Evolutionary conservation across 2,888 invertebrate species (phyloP), one percentile per base, ranked within the genome.

Genomic region (Noctua comes): DNA sequence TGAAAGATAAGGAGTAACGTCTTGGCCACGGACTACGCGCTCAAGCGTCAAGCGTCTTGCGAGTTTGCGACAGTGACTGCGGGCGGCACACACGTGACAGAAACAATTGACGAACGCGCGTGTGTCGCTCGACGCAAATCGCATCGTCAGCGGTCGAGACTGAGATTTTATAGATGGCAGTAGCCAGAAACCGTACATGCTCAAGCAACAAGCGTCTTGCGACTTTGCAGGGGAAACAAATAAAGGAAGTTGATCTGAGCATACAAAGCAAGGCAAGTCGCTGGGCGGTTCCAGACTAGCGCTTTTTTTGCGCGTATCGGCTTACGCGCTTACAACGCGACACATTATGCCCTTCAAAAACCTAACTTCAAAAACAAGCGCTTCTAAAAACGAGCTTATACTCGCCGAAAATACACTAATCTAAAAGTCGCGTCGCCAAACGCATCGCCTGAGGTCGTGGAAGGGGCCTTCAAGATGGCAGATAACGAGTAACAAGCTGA

Each of bases 1-100:
- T 88, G 54, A 5, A 0, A 72, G 87, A 87, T 86, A 83, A 70
- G 13, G 40, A 66, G 4, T 36, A 46, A 77, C 21, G 16, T 8
- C 43, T 8, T n/a, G 46, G 18, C 66, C 43, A 66, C 43, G 2
- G 7, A 0, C 3, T 8, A 43, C 18, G 1, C 4, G 8, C 8
- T 66, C n/a, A 8, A 21, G 36, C 43, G n/a, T n/a, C 43, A 43
- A 43, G n/a, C 8, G n/a, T 13, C 65, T 65, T 40, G 40, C 24
- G 24, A 54, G 24, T n/a, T 10, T 24, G 10, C 31, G 8, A 5
- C 8, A 18, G 27, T 40, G 40, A 8, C 40, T 36, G 36, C 36
- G 36, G 36, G 8, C 40, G 43, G 43, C 3, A 43, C 13, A 43
- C 13, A 43, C 13, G 43, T 43, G 13, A 43, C 43, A 2, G 7